Evolutionary conservation across 2,797 vertebrate genomes (phyloP).

Genomic region (Acipenser oxyrinchus): DNA sequence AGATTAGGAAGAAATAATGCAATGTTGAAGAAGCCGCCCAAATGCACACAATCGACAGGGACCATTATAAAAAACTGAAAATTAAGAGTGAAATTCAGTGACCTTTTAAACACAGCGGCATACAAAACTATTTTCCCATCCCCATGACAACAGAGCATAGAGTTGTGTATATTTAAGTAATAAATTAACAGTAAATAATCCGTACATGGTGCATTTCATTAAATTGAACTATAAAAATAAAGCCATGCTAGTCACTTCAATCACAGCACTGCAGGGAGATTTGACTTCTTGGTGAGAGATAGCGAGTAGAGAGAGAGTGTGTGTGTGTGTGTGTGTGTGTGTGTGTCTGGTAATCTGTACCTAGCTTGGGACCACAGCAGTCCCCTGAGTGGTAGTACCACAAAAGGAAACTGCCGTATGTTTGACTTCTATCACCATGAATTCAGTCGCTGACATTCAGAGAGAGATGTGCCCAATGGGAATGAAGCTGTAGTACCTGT

Average conservation of each 20-base stretch:
- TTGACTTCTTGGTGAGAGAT: background rate
- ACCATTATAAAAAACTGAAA: background rate
- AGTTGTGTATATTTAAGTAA: background rate
- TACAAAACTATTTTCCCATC: background rate
- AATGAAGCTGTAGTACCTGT: background rate
- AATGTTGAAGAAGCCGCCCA: too few species aligned
- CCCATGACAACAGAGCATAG: constrained; percentile 5
- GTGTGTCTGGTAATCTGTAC: constrained; percentile 1
- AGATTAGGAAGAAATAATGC: too few species aligned
- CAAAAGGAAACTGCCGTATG: background rate
- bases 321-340: background rate
- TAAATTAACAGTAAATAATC: constrained; percentile 3
- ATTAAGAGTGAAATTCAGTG: background rate
- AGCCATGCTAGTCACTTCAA: background rate
- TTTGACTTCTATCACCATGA: background rate
- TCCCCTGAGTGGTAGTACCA: background rate
- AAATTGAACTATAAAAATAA: constrained; percentile 2
- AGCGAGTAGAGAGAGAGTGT: background rate
- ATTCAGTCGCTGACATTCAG: background rate
- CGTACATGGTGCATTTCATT: background rate
- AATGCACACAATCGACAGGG: too few species aligned
- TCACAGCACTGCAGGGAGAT: background rate
- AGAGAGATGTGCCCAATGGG: background rate
- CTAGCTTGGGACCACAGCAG: background rate
- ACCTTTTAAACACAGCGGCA: background rate